A percentile compares a stretch with the other conserved stretches of the same genome.
Conservation (phyloP, 1,140 invertebrate genomes). For the Aphaenogaster ashmeadi region DNA sequence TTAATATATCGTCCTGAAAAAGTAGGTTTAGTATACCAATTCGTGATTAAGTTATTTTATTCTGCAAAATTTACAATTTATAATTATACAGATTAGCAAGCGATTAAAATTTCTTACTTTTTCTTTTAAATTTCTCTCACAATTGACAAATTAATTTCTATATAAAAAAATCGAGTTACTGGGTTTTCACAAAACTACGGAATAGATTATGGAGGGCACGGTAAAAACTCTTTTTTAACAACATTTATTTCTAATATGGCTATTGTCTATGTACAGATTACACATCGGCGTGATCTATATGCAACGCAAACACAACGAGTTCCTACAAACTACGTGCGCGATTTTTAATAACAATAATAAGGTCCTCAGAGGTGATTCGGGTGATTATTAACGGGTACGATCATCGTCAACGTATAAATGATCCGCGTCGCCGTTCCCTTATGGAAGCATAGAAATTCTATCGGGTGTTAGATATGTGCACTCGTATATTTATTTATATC, state of each 20-base stretch:
- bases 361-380: background rate
- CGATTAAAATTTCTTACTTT: background rate
- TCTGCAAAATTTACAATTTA: background rate
- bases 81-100: background rate
- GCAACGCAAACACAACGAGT: slow-evolving; percentile 71
- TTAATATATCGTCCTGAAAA: too few relatives aligned
- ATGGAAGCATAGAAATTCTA: slow-evolving; percentile 54
- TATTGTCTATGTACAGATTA: slow-evolving; percentile 77
- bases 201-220: background rate
- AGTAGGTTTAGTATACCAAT: too few relatives aligned
- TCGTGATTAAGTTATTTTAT: too few relatives aligned
- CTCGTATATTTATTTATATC: slow-evolving; percentile 24
- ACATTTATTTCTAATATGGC: slow-evolving; percentile 77
- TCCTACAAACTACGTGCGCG: slow-evolving; percentile 54
- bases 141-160: slow-evolving; percentile 14
- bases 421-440: background rate
- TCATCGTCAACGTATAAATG: slow-evolving; percentile 19
- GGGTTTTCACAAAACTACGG: background rate
- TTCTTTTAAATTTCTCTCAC: background rate
- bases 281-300: slow-evolving; percentile 69
- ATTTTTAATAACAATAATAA: slow-evolving; percentile 47
- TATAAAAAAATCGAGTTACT: background rate
- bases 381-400: background rate
- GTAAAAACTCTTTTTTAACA: slow-evolving; percentile 63
- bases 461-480: slow-evolving; percentile 39